Conservation (phyloP, 1,140 invertebrate genomes). For the Octopus sinensis region DNA sequence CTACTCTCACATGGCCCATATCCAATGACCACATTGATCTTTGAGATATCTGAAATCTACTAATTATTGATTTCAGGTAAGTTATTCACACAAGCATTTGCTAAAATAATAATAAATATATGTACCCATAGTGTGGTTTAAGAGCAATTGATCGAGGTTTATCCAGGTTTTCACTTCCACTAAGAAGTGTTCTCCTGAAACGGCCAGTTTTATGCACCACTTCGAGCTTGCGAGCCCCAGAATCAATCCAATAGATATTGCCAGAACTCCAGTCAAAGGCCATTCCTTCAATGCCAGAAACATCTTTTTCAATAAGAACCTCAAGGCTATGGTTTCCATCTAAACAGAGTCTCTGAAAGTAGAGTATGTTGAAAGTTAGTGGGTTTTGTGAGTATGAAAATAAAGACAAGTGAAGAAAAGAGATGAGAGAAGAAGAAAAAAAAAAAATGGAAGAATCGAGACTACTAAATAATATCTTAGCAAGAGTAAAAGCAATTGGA, state of each 20-base stretch:
- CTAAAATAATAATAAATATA: not conserved
- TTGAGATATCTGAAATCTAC: not conserved
- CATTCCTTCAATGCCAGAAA: slow-evolving; percentile 29
- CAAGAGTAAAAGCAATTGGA: not conserved
- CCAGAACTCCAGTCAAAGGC: slow-evolving; percentile 46
- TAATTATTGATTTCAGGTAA: not conserved
- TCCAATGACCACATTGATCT: too few species aligned
- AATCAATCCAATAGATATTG: slow-evolving; percentile 51
- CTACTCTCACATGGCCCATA: too few species aligned
- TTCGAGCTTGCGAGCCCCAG: slow-evolving; percentile 63
- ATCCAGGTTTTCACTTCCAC: slow-evolving; percentile 24
- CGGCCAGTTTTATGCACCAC: slow-evolving; percentile 72
- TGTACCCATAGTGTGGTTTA: slow-evolving; percentile 47
- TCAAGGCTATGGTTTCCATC: not conserved
- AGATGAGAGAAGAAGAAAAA: not conserved
- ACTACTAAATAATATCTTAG: not conserved
- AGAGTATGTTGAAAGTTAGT: not conserved
- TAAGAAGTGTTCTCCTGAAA: slow-evolving; percentile 43
- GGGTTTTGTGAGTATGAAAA: not conserved
- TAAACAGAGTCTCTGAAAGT: slow-evolving; percentile 21
- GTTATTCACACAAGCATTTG: not conserved
- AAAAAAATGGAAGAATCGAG: not conserved
- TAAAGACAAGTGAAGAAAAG: not conserved
- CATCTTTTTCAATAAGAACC: slow-evolving; percentile 4
- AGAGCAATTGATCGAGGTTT: slow-evolving; percentile 38